Percentiles rank a stretch among this genome's conserved stretches.
These are phyloP conservation scores for Plestiodon gilberti DNA, from an alignment of 2,113 vertebrate genomes.

Conservation along the genomic window DNA sequence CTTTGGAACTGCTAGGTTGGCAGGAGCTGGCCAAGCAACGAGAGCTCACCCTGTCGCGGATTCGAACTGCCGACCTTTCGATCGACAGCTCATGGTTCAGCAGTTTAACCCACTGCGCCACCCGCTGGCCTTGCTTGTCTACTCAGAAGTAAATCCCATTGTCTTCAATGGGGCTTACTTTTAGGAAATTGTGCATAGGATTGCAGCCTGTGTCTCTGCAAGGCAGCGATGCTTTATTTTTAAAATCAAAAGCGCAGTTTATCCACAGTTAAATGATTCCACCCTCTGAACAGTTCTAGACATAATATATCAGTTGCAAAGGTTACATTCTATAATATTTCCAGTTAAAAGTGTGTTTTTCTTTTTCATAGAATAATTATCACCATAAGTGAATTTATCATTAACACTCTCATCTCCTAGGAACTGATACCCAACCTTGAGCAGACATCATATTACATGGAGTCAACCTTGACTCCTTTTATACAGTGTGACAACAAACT, in stretches of 20 bases:
- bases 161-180: too few species aligned
- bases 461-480: background rate
- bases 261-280: slow-evolving; percentile 4
- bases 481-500: background rate
- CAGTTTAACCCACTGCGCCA: too few species aligned
- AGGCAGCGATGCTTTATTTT: background rate
- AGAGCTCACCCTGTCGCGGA: too few species aligned
- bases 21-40: too few species aligned
- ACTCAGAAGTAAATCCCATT: too few species aligned
- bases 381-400: slow-evolving; percentile 29
- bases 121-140: too few species aligned
- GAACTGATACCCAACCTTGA: slow-evolving; percentile 9
- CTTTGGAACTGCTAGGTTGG: too few species aligned
- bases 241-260: slow-evolving; percentile 12
- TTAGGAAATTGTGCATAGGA: too few species aligned
- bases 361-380: background rate
- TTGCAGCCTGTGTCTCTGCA: too few species aligned
- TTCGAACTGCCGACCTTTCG: too few species aligned
- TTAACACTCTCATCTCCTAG: background rate
- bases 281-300: background rate
- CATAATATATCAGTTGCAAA: background rate
- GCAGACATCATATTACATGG: background rate
- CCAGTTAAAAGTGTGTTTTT: slow-evolving; percentile 6
- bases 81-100: too few species aligned
- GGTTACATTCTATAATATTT: background rate